Conservation (phyloP, 2,888 invertebrate genomes). For the Aspidiotus rigidus region DNA sequence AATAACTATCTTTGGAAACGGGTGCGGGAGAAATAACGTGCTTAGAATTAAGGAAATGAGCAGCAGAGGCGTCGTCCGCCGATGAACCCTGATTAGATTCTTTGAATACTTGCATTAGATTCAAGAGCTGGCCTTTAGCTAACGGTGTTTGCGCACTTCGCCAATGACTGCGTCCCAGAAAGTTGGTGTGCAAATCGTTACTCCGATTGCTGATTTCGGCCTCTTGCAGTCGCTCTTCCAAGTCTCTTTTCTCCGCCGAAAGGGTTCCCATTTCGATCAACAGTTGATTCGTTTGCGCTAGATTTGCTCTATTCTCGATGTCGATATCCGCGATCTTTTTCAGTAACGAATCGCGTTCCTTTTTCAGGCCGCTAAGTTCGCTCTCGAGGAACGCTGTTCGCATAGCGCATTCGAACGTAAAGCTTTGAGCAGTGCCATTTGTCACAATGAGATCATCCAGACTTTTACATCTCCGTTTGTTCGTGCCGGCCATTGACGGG, state of each 20-base stretch:
- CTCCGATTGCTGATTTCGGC: slow-evolving; percentile 9
- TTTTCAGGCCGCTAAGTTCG: slow-evolving; percentile 51
- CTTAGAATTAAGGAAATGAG: background rate
- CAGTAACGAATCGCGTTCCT: slow-evolving; percentile 65
- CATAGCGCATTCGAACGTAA: slow-evolving; percentile 23
- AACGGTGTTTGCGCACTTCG: slow-evolving; percentile 28
- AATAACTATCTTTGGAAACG: slow-evolving; percentile 6
- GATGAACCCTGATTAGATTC: slow-evolving; percentile 26
- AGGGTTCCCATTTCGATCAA: slow-evolving; percentile 56
- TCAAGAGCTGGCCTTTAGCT: slow-evolving; percentile 26
- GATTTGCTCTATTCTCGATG: slow-evolving; percentile 59
- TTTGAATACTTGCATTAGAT: slow-evolving; percentile 24
- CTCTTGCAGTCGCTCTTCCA: slow-evolving; percentile 51
- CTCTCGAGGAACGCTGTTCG: slow-evolving; percentile 21
- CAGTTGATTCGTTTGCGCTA: slow-evolving; percentile 56
- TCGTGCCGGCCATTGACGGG: slow-evolving; percentile 8
- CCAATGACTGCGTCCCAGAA: slow-evolving; percentile 12
- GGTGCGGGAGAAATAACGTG: background rate
- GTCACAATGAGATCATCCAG: slow-evolving; percentile 34
- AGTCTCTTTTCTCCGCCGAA: slow-evolving; percentile 49
- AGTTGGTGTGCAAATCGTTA: slow-evolving; percentile 17
- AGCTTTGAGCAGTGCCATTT: slow-evolving; percentile 7
- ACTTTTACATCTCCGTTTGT: slow-evolving; percentile 35
- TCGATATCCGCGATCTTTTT: slow-evolving; percentile 68
- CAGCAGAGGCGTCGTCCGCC: background rate